These are phyloP conservation scores for Apeira syringaria DNA, from an alignment of 2,888 invertebrate genomes.

Conservation along the genomic window DNA sequence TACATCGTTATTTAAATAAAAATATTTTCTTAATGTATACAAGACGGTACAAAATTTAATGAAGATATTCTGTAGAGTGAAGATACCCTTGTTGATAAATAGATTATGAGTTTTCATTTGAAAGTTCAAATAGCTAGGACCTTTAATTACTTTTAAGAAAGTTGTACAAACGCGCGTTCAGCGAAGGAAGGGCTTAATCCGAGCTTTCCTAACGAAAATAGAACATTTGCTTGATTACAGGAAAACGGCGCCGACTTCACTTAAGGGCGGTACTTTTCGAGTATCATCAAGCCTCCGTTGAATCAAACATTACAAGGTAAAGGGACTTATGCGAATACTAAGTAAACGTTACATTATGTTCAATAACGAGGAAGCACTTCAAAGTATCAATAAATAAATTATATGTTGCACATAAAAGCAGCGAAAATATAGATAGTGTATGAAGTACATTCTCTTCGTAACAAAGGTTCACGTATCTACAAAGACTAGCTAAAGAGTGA, in stretches of 20 bases:
- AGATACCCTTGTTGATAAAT: slow-evolving; percentile 54
- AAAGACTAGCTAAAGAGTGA: slow-evolving; percentile 57
- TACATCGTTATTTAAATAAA: too few relatives aligned
- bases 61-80: slow-evolving; percentile 35
- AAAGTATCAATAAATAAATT: too few relatives aligned
- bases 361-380: too few relatives aligned
- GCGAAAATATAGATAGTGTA: too few relatives aligned
- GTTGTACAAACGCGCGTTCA: slow-evolving; percentile 63
- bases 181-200: slow-evolving; percentile 53
- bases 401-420: too few relatives aligned
- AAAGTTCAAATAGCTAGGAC: slow-evolving; percentile 65
- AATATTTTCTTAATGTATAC: too few relatives aligned
- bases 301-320: slow-evolving; percentile 37
- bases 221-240: slow-evolving; percentile 56
- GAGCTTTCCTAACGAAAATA: slow-evolving; percentile 63
- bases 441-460: slow-evolving; percentile 38
- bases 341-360: too few relatives aligned
- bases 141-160: slow-evolving; percentile 73
- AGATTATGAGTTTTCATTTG: slow-evolving; percentile 66
- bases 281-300: slow-evolving; percentile 35
- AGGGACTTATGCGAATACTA: slow-evolving; percentile 28
- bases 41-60: slow-evolving; percentile 2
- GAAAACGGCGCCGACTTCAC: slow-evolving; percentile 26
- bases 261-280: slow-evolving; percentile 33
- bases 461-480: slow-evolving; percentile 49